phyloP scores from a whole-genome alignment of 2,113 vertebrate genomes.

The Cryptoleucopteryx plumbea region DNA sequence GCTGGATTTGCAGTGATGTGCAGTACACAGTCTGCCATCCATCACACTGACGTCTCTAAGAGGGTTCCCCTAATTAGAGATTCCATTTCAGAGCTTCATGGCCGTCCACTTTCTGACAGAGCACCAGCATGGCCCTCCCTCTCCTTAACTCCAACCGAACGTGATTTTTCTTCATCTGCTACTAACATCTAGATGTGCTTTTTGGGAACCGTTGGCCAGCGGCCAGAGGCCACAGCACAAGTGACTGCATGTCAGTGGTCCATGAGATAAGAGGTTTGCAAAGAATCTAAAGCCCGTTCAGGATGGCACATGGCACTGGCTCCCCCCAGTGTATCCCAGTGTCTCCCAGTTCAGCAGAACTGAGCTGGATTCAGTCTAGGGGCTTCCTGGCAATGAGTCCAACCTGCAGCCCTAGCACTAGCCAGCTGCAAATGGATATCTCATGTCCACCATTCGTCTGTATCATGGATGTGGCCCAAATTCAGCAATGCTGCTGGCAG shows the following conservation, averaged over 20 bases:
- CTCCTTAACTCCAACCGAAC: neutral
- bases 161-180: neutral
- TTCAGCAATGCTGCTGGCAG: neutral
- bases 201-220: neutral
- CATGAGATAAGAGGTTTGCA: neutral
- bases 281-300: neutral
- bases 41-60: neutral
- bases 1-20: neutral
- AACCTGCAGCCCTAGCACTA: neutral
- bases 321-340: neutral
- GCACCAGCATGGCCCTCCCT: accelerated
- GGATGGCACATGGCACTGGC: neutral
- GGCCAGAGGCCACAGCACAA: neutral
- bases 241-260: neutral
- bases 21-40: neutral
- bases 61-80: neutral
- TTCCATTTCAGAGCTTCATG: neutral
- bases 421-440: neutral
- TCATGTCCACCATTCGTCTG: accelerated
- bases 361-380: neutral
- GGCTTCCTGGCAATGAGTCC: neutral
- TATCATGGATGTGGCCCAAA: neutral
- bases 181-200: neutral
- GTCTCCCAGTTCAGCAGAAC: neutral
- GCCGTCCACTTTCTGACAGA: neutral